Conservation (phyloP, 2,888 invertebrate genomes). For the Neria commutata region DNA sequence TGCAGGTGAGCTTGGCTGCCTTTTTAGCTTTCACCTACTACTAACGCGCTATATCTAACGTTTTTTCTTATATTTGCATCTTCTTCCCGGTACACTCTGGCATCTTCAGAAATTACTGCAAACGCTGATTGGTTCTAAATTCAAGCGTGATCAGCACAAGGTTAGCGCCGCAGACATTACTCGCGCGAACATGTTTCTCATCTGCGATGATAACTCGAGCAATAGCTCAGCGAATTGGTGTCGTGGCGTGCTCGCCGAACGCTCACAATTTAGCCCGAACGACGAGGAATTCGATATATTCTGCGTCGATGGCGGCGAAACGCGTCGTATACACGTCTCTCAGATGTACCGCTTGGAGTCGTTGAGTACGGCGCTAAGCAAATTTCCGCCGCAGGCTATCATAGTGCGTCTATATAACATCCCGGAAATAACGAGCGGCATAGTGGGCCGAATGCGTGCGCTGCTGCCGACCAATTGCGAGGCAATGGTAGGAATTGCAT, state of each 20-base stretch:
- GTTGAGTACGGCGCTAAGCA: constrained; percentile 65
- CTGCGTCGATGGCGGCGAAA: constrained; percentile 66
- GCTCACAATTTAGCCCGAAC: constrained; percentile 55
- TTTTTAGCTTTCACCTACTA: background rate
- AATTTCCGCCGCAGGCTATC: constrained; percentile 67
- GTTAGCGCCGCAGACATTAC: constrained; percentile 48
- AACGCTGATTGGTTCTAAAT: constrained; percentile 50
- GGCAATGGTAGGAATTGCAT: constrained; percentile 54
- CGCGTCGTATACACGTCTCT: constrained; percentile 59
- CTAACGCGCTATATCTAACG: background rate
- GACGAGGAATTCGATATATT: constrained; percentile 63
- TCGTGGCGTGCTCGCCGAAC: constrained; percentile 60
- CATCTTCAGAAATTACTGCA: constrained; percentile 45
- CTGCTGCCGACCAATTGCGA: constrained; percentile 65
- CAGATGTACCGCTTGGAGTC: constrained; percentile 64
- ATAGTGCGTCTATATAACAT: constrained; percentile 67
- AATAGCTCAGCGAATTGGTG: constrained; percentile 58
- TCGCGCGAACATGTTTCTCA: constrained; percentile 63
- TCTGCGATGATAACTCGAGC: constrained; percentile 56
- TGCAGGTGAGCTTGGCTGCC: constrained; percentile 40
- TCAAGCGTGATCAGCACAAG: constrained; percentile 54
- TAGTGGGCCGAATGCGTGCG: constrained; percentile 67
- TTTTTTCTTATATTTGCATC: background rate
- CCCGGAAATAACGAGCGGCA: constrained; percentile 63
- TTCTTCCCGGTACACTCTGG: no score